Evolutionary conservation across 2,113 vertebrate genomes (phyloP).

Genomic region (Oceanites oceanicus): DNA sequence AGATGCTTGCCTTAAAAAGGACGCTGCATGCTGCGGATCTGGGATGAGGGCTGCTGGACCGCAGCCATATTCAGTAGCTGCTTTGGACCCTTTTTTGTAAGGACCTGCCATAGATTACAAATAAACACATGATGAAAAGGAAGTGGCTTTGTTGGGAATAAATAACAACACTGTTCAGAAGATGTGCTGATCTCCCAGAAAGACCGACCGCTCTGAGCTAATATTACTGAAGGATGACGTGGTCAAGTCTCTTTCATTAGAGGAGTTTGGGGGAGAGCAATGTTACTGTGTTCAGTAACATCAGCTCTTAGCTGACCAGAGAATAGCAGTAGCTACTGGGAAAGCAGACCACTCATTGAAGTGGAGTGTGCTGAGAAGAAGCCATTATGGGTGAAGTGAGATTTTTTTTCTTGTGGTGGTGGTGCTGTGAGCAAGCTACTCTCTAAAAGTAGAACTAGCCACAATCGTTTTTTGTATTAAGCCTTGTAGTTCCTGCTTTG

Average conservation of each 20-base stretch:
- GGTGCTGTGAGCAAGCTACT: slow-evolving; percentile 3
- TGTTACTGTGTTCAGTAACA: neutral
- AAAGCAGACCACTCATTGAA: neutral
- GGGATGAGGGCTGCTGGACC: neutral
- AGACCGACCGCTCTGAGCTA: neutral
- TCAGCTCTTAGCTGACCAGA: neutral
- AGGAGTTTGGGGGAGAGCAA: neutral
- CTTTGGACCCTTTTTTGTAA: neutral
- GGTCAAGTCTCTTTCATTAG: neutral
- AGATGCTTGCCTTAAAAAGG: neutral
- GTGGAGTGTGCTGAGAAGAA: neutral
- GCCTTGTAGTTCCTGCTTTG: slow-evolving; percentile 29
- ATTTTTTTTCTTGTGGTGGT: neutral
- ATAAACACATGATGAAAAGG: slow-evolving; percentile 1
- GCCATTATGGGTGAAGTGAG: neutral
- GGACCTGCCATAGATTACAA: slow-evolving; percentile 1
- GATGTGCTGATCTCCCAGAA: neutral
- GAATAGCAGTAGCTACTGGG: neutral
- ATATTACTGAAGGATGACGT: neutral
- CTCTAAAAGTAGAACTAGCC: slow-evolving; percentile 18
- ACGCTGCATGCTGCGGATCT: neutral
- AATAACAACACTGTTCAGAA: neutral
- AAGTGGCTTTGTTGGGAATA: slow-evolving; percentile 15
- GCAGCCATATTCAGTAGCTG: neutral
- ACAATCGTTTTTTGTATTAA: slow-evolving; percentile 13